These are phyloP conservation scores for Dipodomys stephensi DNA, from an alignment of 2,113 vertebrate genomes.

Conservation along the genomic window DNA sequence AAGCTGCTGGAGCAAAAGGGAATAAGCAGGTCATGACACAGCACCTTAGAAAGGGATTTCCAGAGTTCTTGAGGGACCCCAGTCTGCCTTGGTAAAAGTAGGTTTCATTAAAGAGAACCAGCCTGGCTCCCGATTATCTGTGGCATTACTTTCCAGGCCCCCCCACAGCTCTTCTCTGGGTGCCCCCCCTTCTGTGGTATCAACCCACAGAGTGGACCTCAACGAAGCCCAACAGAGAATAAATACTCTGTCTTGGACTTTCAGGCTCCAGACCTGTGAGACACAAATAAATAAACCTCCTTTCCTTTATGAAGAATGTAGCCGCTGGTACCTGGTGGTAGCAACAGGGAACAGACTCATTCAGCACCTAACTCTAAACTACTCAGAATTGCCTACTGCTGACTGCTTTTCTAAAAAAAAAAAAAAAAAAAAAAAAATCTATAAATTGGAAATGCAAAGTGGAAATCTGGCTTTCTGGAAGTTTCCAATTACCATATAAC, in stretches of 20 bases:
- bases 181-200: background rate
- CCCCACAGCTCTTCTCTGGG: too few species aligned
- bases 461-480: background rate
- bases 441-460: background rate
- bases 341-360: background rate
- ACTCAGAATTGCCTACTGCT: background rate
- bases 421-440: background rate
- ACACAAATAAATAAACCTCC: background rate
- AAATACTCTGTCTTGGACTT: background rate
- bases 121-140: background rate
- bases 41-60: background rate
- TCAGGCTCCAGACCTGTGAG: background rate
- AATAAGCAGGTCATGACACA: background rate
- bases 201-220: background rate
- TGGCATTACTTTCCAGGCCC: too few species aligned
- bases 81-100: background rate
- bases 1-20: background rate
- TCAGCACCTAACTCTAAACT: background rate
- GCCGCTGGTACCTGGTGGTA: background rate
- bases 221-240: background rate
- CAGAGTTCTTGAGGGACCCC: background rate
- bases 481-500: background rate
- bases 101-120: background rate
- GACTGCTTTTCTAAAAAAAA: background rate
- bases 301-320: background rate